Conservation (phyloP, 2,888 invertebrate species). For the Neoascia interrupta region DNA sequence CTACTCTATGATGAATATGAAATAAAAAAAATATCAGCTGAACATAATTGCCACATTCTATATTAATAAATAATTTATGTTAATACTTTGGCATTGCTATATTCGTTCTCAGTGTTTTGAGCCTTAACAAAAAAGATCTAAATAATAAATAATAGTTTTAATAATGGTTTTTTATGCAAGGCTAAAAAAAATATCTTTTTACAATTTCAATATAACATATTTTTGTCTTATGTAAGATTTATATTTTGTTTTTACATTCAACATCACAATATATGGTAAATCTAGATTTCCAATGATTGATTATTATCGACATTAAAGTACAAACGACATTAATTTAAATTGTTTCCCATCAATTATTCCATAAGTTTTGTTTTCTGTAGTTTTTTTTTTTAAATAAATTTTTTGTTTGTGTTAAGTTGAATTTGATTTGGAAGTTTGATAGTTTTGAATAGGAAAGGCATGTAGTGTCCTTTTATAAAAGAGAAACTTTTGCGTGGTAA, state of each 20-base stretch:
- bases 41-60: too few relatives aligned
- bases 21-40: slow-evolving; percentile 2
- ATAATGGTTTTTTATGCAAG: slow-evolving; percentile 17
- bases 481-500: too few relatives aligned
- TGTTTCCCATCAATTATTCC: slow-evolving; percentile 64
- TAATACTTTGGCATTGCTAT: slow-evolving; percentile 64
- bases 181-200: too few relatives aligned
- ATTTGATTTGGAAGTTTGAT: too few relatives aligned
- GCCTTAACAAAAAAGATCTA: background rate
- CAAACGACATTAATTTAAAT: slow-evolving; percentile 61
- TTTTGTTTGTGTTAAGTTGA: too few relatives aligned
- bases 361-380: too few relatives aligned
- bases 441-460: too few relatives aligned
- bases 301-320: slow-evolving; percentile 59
- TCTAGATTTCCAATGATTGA: slow-evolving; percentile 46
- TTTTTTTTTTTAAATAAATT: background rate
- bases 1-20: too few relatives aligned
- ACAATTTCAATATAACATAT: too few relatives aligned
- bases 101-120: slow-evolving; percentile 1
- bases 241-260: slow-evolving; percentile 30
- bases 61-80: slow-evolving; percentile 32
- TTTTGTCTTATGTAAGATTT: slow-evolving; percentile 1
- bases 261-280: slow-evolving; percentile 57
- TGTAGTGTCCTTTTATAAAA: too few relatives aligned
- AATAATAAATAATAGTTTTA: slow-evolving; percentile 4